A percentile compares a stretch with the other conserved stretches of the same genome.
phyloP scores from a whole-genome alignment of 1,140 invertebrate genomes.

The Drosophila lacertosa region DNA sequence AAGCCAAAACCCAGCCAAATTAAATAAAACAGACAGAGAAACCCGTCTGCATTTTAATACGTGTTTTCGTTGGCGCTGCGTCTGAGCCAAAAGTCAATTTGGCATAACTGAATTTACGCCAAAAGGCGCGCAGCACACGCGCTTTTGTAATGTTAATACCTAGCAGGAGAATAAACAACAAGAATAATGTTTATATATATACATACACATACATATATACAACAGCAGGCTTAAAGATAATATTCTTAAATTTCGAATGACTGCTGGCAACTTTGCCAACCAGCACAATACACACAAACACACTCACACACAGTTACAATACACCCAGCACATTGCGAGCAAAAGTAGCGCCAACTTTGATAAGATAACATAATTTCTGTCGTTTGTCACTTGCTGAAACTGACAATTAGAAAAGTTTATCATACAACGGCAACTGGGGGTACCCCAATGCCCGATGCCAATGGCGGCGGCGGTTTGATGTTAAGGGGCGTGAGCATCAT shows the following conservation, averaged over 20 bases:
- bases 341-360: conserved; percentile 76
- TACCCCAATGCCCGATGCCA: conserved; percentile 16
- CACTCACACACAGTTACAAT: conserved; percentile 2
- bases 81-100: conserved; percentile 66
- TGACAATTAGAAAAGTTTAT: conserved; percentile 83
- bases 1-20: conserved; percentile 42
- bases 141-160: conserved; percentile 77
- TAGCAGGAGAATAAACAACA: conserved; percentile 31
- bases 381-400: conserved; percentile 81
- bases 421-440: conserved; percentile 55
- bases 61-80: conserved; percentile 9
- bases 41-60: conserved; percentile 70
- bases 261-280: conserved; percentile 40
- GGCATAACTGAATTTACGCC: conserved; percentile 65
- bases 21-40: conserved; percentile 49
- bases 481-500: conserved; percentile 25
- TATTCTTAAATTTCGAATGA: conserved; percentile 66
- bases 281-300: conserved; percentile 27
- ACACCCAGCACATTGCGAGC: conserved; percentile 39
- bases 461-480: conserved; percentile 11
- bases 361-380: conserved; percentile 82
- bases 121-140: conserved; percentile 52
- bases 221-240: conserved; percentile 63
- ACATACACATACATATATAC: no score
- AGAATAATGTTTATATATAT: conserved; percentile 16